Evolutionary conservation across 2,888 invertebrate genomes (phyloP), one percentile per base, ranked within the genome.

Genomic region (Cryptus viduatorius): DNA sequence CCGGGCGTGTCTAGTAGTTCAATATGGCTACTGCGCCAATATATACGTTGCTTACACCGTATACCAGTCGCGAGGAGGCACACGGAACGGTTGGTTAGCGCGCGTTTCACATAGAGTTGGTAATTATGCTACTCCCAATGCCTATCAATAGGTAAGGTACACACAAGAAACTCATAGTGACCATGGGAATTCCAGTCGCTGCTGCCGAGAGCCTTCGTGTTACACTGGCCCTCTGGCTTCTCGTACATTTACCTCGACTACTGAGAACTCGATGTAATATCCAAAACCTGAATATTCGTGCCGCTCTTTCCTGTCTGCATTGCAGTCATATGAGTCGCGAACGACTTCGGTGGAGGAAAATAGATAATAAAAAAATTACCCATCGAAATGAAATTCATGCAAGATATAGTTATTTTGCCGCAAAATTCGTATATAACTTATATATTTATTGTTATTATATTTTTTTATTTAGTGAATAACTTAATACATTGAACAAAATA

Each of bases 71-170:
- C 65, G 46, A 46, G 44, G 14, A 75, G 64, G 50, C 59, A 78
- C 44, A 53, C 42, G 50, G 50, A 69, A 24, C 44, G 59, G 64
- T 81, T 72, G 56, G 44, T 61, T 46, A 61, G 12, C 7, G 14
- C 48, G 19, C 12, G 65, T n/a, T 53, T 72, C 79, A 48, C 64
- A 69, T 48, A 29, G 77, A 68, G 69, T 83, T 87, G 82, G 83
- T 90, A 90, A 90, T 90, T 90, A 90, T 88, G 77, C 84, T 19
- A 48, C 56, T 71, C 68, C 24, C 75, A 29, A 83, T 68, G 50
- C 37, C 69, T 64, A 64, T n/a, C 73, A 29, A 79, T 68, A 53
- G 24, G 61, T 50, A 16, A 56, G 44, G 73, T 73, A 64, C 42
- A 8, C 44, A 61, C 73, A 73, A n/a, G 24, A 44, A 24, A 61